Evolutionary conservation across 2,797 vertebrate species (phyloP), one percentile per base, ranked within the genome.

Genomic region (Tachyglossus aculeatus): DNA sequence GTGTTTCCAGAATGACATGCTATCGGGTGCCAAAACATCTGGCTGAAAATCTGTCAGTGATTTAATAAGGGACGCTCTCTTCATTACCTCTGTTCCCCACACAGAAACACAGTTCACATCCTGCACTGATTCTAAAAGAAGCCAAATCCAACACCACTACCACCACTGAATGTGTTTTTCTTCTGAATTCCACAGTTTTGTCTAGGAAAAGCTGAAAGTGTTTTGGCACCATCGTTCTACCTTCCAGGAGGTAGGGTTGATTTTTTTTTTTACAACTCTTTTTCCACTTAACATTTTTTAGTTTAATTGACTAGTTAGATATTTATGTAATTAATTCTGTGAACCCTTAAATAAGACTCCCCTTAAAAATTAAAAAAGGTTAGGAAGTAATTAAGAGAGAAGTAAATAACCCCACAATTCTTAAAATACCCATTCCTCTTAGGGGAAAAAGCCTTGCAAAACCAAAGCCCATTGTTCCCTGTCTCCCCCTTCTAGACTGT

Each of bases 141-240:
- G 56, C n/a, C 69, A 40, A 18, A 50, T 15, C 56, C 1, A 6
- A 59, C 12, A 27, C n/a, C 32, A 41, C 25, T 32, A 22, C 50
- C 33, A 37, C 16, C 1, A 5, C 5, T 21, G 19, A 22, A 31
- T 4, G n/a, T 50, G 66, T 31, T 63, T 56, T 69, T 45, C 69
- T 71, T 74, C 72, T 50, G 79, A 70, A 43, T 61, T 65, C 67
- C 58, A 66, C 71, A 37, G 80, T 33, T 74, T 67, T 71, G 68
- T 75, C 78, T 71, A 76, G 76, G 80, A 81, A 81, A 78, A 67
- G n/a, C 56, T 67, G 12, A 57, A 75, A 76, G 85, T 68, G 75
- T 81, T n/a, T 62, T 21, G 59, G 51, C 53, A 21, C 44, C 41
- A 32, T 22, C 62, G 68, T 62, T 62, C 77, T 36, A 33, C 56